Base-by-base conservation (phyloP, 1,140 invertebrate species). In the Phymorhynchus buccinoides region DNA sequence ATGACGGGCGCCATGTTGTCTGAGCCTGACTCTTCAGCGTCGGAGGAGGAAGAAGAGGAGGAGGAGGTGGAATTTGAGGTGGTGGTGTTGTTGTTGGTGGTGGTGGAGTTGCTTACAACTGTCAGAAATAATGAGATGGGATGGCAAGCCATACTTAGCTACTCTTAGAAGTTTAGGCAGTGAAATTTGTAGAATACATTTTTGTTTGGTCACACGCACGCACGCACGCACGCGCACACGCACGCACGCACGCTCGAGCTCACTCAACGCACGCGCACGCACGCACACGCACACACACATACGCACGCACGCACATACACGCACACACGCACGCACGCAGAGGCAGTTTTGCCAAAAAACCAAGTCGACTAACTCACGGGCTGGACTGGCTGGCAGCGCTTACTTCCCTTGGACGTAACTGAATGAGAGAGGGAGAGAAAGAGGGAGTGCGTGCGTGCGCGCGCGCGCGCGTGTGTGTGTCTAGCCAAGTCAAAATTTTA, bases 161-260 rank as follows among this genome's bases (percentile, higher is more conserved):
- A 30, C 7, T 39, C 71, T n/a, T 12, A 7, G 16, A 32, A n/a
- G 9, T 12, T 12, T 7, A 32, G 7, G 71, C 37, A 39, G 71
- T 14, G 16, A 9, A 9, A 75, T 39, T 32, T n/a, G 30, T n/a
- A 75, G n/a, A 12, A 9, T 14, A 39, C 37, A 39, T 12, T 9
- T 75, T 9, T 9, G 71, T n/a, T 14, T n/a, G 71, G 9, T 14
- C 71, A n/a, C 71, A 75, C 71, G 71, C 71, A 75, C 71, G 71
- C 71, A 75, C 71, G 71, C 71, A 75, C 71, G 71, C 71, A 75
- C 71, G 71, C 71, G n/a, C 71, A 39, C 71, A 75, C 71, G n/a
- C 71, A 75, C 71, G n/a, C 71, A 75, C 71, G n/a, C 71, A 75
- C 71, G n/a, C 71, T 14, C 71, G n/a, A 9, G n/a, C 71, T 12